Evolutionary conservation across 2,797 vertebrate genomes (phyloP).

Genomic region (Presbytis comata): DNA sequence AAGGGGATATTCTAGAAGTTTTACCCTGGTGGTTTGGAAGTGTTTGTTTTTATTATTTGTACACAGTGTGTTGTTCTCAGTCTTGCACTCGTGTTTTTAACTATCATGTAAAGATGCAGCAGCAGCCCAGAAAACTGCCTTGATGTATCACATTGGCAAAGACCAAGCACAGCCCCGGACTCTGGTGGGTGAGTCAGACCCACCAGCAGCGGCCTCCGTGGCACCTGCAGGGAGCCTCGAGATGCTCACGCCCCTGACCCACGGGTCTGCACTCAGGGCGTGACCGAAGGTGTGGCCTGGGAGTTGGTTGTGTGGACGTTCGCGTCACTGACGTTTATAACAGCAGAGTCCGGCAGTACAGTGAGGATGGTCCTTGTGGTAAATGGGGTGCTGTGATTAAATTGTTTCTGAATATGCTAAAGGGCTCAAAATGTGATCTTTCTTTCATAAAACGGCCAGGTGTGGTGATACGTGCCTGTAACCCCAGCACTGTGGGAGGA

Average conservation of each 20-base stretch:
- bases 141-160: too few species aligned
- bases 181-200: too few species aligned
- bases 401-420: not conserved
- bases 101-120: not conserved
- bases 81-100: accelerated
- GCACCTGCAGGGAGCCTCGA: accelerated
- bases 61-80: accelerated
- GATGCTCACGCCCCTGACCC: not conserved
- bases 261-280: not conserved
- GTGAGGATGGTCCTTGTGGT: not conserved
- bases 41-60: too few species aligned
- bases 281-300: not conserved
- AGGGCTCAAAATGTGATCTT: not conserved
- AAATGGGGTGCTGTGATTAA: not conserved
- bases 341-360: accelerated
- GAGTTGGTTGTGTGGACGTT: accelerated
- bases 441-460: not conserved
- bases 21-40: not conserved
- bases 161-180: too few species aligned
- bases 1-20: not conserved
- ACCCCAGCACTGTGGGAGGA: too few species aligned
- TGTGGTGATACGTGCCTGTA: too few species aligned
- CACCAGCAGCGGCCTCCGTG: not conserved
- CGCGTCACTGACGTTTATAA: accelerated
- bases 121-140: too few species aligned